These are phyloP conservation scores for Luffia ferchaultella DNA, from an alignment of 2,888 invertebrate genomes.

Conservation along the genomic window DNA sequence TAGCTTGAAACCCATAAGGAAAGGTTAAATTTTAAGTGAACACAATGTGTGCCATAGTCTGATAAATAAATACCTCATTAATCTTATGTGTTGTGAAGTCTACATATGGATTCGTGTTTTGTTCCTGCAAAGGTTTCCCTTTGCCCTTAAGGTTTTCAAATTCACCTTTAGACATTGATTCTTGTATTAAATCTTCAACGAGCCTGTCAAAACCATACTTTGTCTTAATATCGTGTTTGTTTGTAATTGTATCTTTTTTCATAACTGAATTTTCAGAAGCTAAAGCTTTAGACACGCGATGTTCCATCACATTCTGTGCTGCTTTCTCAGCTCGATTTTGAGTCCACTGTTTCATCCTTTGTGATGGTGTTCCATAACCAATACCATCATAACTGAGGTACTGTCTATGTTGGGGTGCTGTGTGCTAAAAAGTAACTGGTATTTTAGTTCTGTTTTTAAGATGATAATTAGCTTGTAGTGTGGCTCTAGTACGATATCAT, in stretches of 20 bases:
- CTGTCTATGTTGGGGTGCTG: slow-evolving; percentile 88
- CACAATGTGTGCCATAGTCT: too few species aligned
- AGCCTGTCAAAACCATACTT: slow-evolving; percentile 86
- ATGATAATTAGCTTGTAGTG: slow-evolving; percentile 5
- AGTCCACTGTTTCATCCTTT: slow-evolving; percentile 80
- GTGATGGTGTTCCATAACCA: slow-evolving; percentile 80
- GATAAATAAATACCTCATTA: slow-evolving; percentile 83
- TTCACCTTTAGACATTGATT: slow-evolving; percentile 89
- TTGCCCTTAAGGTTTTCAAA: slow-evolving; percentile 84
- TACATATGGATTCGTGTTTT: slow-evolving; percentile 82
- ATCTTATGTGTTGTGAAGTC: slow-evolving; percentile 89
- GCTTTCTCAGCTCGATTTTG: slow-evolving; percentile 75
- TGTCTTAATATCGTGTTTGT: slow-evolving; percentile 78
- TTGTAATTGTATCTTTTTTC: slow-evolving; percentile 64
- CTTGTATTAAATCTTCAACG: slow-evolving; percentile 91
- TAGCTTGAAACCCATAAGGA: too few species aligned
- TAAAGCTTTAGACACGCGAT: slow-evolving; percentile 69
- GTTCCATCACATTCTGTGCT: slow-evolving; percentile 68
- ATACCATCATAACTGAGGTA: slow-evolving; percentile 82
- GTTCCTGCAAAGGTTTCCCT: slow-evolving; percentile 80
- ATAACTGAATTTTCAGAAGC: slow-evolving; percentile 71
- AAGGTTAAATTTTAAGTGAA: too few species aligned
- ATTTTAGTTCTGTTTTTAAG: background rate
- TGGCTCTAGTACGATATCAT: too few species aligned
- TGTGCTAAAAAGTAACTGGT: slow-evolving; percentile 66